Evolutionary conservation across 2,888 invertebrate species (phyloP).

Genomic region (Invenusta paracnida): DNA sequence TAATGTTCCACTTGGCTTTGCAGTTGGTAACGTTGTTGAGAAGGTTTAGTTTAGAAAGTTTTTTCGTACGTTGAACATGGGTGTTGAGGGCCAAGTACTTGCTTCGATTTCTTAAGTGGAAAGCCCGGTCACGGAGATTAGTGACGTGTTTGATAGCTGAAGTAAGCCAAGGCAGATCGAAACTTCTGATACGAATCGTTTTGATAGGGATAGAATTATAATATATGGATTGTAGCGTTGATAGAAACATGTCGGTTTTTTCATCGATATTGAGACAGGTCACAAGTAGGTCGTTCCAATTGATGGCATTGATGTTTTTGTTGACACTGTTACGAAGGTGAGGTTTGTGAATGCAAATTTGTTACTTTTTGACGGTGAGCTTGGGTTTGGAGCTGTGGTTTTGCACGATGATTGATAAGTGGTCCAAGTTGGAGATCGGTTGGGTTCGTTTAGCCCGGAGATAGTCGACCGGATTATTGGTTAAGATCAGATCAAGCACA

Average conservation of each 20-base stretch:
- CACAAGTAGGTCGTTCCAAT: background rate
- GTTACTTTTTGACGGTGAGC: background rate
- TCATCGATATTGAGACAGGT: background rate
- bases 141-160: background rate
- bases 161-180: background rate
- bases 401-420: background rate
- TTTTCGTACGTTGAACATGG: background rate
- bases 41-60: background rate
- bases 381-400: background rate
- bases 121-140: background rate
- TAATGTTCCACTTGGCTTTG: background rate
- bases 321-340: background rate
- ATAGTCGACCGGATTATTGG: background rate
- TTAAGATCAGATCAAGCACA: background rate
- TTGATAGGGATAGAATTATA: background rate
- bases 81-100: background rate
- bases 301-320: background rate
- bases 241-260: background rate
- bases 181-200: background rate
- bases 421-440: background rate
- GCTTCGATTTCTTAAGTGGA: background rate
- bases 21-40: background rate
- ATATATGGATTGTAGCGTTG: background rate
- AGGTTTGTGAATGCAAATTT: background rate
- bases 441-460: background rate